Percentiles rank a stretch among this genome's conserved stretches.
Conservation (phyloP, 2,113 vertebrate species). For the Suricata suricatta region DNA sequence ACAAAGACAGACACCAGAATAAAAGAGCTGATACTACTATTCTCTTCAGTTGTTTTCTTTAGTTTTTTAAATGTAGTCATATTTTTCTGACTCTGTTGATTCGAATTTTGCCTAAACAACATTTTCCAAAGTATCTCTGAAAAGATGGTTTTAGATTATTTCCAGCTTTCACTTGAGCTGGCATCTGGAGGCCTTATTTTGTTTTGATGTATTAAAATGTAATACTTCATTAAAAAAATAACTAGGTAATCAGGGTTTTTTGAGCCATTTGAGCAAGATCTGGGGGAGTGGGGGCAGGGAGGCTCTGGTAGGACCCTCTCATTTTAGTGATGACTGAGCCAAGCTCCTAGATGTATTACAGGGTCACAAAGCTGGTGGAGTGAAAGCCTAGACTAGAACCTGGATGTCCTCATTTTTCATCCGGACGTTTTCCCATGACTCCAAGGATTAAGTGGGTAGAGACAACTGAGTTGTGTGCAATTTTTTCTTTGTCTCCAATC, state of each 20-base stretch:
- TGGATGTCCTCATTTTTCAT: background rate
- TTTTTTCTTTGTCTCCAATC: background rate
- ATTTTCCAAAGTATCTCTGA: background rate
- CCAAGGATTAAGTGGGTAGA: background rate
- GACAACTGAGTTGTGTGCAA: background rate
- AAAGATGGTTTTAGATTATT: constrained; percentile 27
- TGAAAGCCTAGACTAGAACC: background rate
- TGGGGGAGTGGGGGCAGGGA: background rate
- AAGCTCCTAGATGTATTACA: background rate
- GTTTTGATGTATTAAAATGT: background rate
- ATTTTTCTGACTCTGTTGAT: constrained; percentile 20
- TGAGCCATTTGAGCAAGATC: background rate
- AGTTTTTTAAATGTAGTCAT: constrained; percentile 7
- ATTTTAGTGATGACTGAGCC: background rate
- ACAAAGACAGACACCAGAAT: constrained; percentile 1
- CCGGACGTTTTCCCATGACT: background rate
- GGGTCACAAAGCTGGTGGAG: background rate
- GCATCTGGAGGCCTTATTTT: background rate
- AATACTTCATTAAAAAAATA: background rate
- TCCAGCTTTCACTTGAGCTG: background rate
- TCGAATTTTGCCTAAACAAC: constrained; percentile 44
- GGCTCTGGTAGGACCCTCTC: background rate
- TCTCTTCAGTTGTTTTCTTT: constrained; percentile 30
- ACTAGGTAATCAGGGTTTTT: background rate
- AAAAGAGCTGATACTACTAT: background rate